Percentiles rank a stretch among this genome's conserved stretches.
These are phyloP conservation scores for Tineola bisselliella DNA, from an alignment of 2,888 invertebrate genomes.

Conservation along the genomic window DNA sequence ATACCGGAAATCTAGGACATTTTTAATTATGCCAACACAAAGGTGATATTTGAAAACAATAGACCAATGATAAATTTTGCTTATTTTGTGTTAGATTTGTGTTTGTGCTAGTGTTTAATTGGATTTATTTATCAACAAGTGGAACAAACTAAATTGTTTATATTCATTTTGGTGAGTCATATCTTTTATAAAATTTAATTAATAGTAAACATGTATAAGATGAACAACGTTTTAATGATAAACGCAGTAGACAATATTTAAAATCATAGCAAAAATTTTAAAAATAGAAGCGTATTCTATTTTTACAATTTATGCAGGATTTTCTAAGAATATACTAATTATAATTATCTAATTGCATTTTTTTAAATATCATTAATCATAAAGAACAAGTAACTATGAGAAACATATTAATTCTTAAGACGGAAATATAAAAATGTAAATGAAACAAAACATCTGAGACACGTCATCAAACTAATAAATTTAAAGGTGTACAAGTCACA, in stretches of 20 bases:
- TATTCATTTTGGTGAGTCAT: conserved; percentile 1
- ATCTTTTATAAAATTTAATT: too few species aligned
- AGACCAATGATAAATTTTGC: background rate
- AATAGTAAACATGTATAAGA: too few species aligned
- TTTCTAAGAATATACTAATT: background rate
- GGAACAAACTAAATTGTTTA: background rate
- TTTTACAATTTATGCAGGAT: too few species aligned
- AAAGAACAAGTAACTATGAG: background rate
- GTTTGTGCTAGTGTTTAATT: conserved; percentile 6
- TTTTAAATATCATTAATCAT: background rate
- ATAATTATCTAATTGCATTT: background rate
- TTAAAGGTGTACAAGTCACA: conserved; percentile 33
- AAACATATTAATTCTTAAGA: conserved; percentile 18
- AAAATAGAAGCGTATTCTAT: too few species aligned
- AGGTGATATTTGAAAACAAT: conserved; percentile 32
- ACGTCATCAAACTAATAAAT: conserved; percentile 24
- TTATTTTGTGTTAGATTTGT: background rate
- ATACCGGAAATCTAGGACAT: conserved; percentile 27
- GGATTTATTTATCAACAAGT: conserved; percentile 5
- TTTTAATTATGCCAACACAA: conserved; percentile 40
- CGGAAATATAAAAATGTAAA: conserved; percentile 43
- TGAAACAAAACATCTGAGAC: conserved; percentile 41
- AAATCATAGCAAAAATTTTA: too few species aligned
- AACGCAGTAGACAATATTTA: too few species aligned
- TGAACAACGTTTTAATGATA: too few species aligned